Evolutionary conservation across 2,888 invertebrate species (phyloP).

Genomic region (Blera fallax): DNA sequence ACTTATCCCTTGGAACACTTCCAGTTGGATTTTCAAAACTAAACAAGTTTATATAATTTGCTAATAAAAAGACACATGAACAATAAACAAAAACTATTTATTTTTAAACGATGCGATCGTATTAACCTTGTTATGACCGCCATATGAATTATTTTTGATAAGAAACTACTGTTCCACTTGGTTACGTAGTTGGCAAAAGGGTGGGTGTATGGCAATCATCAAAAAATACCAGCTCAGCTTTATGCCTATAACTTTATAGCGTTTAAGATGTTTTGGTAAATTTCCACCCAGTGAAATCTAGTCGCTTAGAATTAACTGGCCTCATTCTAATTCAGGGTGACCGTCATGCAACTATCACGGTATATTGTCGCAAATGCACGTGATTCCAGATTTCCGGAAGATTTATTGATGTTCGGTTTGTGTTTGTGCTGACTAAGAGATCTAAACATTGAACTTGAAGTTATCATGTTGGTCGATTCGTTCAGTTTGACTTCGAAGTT

Average conservation of each 20-base stretch:
- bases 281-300: slow-evolving; percentile 36
- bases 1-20: slow-evolving; percentile 22
- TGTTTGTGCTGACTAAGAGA: slow-evolving; percentile 37
- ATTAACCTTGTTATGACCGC: slow-evolving; percentile 70
- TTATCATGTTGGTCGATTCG: slow-evolving; percentile 44
- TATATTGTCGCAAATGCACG: slow-evolving; percentile 48
- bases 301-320: slow-evolving; percentile 5
- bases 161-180: slow-evolving; percentile 51
- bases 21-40: slow-evolving; percentile 1
- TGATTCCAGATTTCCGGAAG: slow-evolving; percentile 54
- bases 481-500: not conserved
- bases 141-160: slow-evolving; percentile 50
- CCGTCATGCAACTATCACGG: slow-evolving; percentile 66
- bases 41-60: slow-evolving; percentile 39
- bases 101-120: slow-evolving; percentile 43
- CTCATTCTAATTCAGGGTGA: slow-evolving; percentile 37
- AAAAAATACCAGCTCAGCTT: not conserved
- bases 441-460: slow-evolving; percentile 64
- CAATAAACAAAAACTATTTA: slow-evolving; percentile 28
- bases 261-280: slow-evolving; percentile 36
- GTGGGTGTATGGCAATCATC: slow-evolving; percentile 37
- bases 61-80: not conserved
- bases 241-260: not conserved
- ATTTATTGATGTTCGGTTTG: slow-evolving; percentile 23
- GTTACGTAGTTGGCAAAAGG: slow-evolving; percentile 32